Evolutionary conservation across 2,888 invertebrate species (phyloP).

Genomic region (Caradrina kadenii): DNA sequence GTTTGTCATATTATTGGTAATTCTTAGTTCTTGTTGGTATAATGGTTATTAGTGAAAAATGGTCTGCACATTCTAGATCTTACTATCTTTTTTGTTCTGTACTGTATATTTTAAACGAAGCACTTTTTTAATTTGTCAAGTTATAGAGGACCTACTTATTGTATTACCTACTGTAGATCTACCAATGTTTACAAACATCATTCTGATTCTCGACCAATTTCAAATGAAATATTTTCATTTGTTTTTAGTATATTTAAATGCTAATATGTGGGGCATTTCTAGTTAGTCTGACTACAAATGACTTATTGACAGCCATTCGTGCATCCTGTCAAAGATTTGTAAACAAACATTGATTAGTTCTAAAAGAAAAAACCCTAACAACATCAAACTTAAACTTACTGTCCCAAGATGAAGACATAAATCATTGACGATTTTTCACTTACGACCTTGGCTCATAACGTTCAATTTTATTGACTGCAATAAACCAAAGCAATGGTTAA

Average conservation of each 20-base stretch:
- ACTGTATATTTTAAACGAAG: background rate
- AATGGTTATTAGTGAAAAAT: background rate
- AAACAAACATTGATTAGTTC: slow-evolving; percentile 33
- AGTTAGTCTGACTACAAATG: slow-evolving; percentile 7
- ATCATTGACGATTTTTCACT: slow-evolving; percentile 86
- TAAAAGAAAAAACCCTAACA: slow-evolving; percentile 46
- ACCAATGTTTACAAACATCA: too few relatives aligned
- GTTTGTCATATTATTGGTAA: background rate
- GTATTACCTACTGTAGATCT: too few relatives aligned
- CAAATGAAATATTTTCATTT: background rate
- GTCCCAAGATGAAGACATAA: slow-evolving; percentile 86
- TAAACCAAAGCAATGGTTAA: slow-evolving; percentile 90
- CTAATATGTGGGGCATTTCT: background rate
- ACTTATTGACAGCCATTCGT: slow-evolving; percentile 11
- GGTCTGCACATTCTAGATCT: background rate
- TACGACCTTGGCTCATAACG: slow-evolving; percentile 90
- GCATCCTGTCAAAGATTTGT: slow-evolving; percentile 22
- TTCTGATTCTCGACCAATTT: background rate
- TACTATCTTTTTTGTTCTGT: background rate
- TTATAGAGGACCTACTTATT: too few relatives aligned
- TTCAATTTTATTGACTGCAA: slow-evolving; percentile 90
- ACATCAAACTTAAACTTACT: slow-evolving; percentile 56
- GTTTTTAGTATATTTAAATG: background rate
- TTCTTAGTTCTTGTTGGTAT: background rate
- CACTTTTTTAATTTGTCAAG: too few relatives aligned